phyloP scores from a whole-genome alignment of 2,113 vertebrate genomes.

The Chaetodon auriga region DNA sequence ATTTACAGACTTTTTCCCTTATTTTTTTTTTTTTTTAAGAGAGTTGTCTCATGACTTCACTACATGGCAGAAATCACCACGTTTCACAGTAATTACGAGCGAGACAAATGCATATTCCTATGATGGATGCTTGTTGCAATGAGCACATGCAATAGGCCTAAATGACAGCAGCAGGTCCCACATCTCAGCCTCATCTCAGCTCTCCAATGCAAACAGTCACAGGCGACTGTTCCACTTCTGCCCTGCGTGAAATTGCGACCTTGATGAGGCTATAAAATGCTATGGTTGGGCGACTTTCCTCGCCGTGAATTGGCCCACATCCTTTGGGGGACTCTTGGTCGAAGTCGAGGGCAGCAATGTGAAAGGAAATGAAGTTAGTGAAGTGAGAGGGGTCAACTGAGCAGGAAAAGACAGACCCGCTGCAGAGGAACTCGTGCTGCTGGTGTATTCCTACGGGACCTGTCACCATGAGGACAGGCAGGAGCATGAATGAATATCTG shows the following conservation, averaged over 20 bases:
- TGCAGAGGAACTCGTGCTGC: slow-evolving; percentile 68
- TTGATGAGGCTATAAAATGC: slow-evolving; percentile 76
- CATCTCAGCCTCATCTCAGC: background rate
- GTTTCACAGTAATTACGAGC: background rate
- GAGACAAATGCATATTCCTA: too few relatives aligned
- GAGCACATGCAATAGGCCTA: background rate
- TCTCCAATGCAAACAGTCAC: slow-evolving; percentile 13
- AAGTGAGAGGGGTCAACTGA: slow-evolving; percentile 81
- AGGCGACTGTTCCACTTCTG: slow-evolving; percentile 45
- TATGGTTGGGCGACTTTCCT: slow-evolving; percentile 72
- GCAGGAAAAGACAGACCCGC: slow-evolving; percentile 78
- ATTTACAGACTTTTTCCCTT: background rate
- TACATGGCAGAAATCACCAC: background rate
- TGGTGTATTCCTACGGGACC: slow-evolving; percentile 63
- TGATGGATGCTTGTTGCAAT: background rate
- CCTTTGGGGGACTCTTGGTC: slow-evolving; percentile 62
- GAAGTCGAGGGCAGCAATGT: slow-evolving; percentile 70
- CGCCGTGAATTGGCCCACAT: slow-evolving; percentile 77
- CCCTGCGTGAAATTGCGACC: slow-evolving; percentile 64
- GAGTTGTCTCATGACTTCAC: background rate
- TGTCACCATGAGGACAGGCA: slow-evolving; percentile 38
- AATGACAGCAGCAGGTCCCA: background rate
- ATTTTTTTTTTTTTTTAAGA: background rate
- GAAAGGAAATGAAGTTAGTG: slow-evolving; percentile 87
- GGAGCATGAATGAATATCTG: slow-evolving; percentile 20